Conservation (phyloP, 2,888 invertebrate genomes). For the Philaethria dido region DNA sequence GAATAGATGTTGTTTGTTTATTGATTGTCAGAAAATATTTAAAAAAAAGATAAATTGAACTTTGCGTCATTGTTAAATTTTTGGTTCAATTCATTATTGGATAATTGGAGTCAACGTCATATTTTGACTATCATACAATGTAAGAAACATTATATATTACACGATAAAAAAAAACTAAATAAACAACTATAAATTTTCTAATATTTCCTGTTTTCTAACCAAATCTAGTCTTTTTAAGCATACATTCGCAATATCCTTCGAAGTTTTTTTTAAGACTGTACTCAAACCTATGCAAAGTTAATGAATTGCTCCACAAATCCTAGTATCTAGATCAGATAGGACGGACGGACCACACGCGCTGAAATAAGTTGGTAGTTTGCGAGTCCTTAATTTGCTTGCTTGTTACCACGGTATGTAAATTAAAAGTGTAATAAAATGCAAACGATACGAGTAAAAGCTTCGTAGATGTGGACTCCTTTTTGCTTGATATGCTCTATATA, state of each 20-base stretch:
- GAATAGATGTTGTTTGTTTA: too few relatives aligned
- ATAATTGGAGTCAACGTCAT: too few relatives aligned
- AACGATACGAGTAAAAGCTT: neutral
- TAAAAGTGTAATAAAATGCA: constrained; percentile 27
- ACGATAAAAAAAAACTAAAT: too few relatives aligned
- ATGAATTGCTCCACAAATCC: constrained; percentile 25
- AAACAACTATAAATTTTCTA: too few relatives aligned
- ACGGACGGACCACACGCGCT: constrained; percentile 23
- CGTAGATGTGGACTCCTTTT: constrained; percentile 7
- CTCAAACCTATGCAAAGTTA: constrained; percentile 6
- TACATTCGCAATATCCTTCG: neutral
- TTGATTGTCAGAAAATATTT: too few relatives aligned
- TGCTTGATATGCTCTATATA: neutral
- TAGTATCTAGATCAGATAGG: constrained; percentile 19
- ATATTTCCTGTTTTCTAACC: too few relatives aligned
- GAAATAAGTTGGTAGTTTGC: constrained; percentile 20
- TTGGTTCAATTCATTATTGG: too few relatives aligned
- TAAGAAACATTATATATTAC: too few relatives aligned
- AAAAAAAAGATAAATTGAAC: too few relatives aligned
- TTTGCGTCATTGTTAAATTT: too few relatives aligned
- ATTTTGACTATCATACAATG: too few relatives aligned
- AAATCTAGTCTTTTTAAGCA: too few relatives aligned
- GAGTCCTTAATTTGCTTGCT: constrained; percentile 26
- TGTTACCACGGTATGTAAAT: constrained; percentile 33
- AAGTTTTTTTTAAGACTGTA: constrained; percentile 34